Base-by-base conservation (phyloP, 2,113 vertebrate species). In the Jaculus jaculus region DNA sequence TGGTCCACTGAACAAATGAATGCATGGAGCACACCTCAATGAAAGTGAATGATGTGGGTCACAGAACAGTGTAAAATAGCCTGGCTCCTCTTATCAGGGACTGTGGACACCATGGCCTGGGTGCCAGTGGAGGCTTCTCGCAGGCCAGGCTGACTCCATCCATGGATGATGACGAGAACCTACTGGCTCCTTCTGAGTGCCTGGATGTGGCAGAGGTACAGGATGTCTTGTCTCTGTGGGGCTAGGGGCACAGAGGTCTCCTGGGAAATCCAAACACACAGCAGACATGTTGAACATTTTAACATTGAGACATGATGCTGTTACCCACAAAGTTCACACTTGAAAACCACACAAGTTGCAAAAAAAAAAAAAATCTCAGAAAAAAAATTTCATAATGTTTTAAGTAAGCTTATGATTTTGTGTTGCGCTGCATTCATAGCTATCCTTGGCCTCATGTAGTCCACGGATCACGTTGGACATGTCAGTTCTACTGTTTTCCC, bases 31-130 rank as follows among this genome's bases (percentile, higher is more conserved):
- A 1, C 2, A 2, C 23, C 71, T 32, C 28, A 13, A 73, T 32
- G 26, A 42, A 37, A 61, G 16, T 0, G 30, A 30, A 24, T 2
- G 0, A 7, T 0, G 0, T 0, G 10, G 32, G 71, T 9, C 34
- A 73, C 2, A 1, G 47, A 58, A 85, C 26, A 39, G 89, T 58
- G 71, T 17, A 32, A 23, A 28, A 10, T 1, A 18, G 74, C 2
- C 1, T 0, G 10, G 15, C 3, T 75, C 58, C 17, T 24, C 51
- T 51, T 12, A 4, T 4, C 17, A 81, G 37, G 37, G 84, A 37
- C 37, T 58, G 32, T 61, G 8, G 77, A 21, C 21, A 63, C 4
- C 1, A 10, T 5, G 20, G 66, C 17, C 26, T 42, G 37, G 61
- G 82, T 23, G 32, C 28, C 23, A 32, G 34, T 42, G 74, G 58